Base-by-base conservation (phyloP, 2,888 invertebrate species). In the Asteroscopus sphinx region DNA sequence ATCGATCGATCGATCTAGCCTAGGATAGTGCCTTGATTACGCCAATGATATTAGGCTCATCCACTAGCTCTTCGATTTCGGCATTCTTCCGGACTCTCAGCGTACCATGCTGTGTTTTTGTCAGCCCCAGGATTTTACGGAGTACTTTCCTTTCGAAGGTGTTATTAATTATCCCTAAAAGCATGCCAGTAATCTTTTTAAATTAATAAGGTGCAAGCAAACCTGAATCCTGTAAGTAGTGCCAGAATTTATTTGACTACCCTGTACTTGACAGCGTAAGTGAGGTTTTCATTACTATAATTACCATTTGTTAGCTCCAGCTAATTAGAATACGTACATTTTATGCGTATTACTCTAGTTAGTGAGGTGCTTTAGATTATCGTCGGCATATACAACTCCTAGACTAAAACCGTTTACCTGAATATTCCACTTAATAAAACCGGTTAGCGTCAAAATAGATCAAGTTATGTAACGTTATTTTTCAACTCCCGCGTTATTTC, bases 231-330 rank as follows among this genome's bases (percentile, higher is more conserved):
- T 15, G 33, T 49, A 40, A 52, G 32, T 46, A 39, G 15, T 37
- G 51, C 33, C 13, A 30, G 15, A 42, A 70, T 59, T 73, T 68
- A 73, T 63, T 45, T 25, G 21, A 51, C 40, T 28, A 53, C 36
- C 36, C 26, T 32, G 7, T 21, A 55, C 44, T 55, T 44, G 53
- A 53, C 55, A 25, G 44, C 33, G 0, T 64, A 64, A 52, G 45
- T 54, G 40, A 8, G 46, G 39, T 33, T 62, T 68, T 45, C 45
- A 55, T 73, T 42, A 42, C 37, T 41, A 5, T 68, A 54, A 68
- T 59, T 51, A 48, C 17, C 35, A 53, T 42, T 39, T 49, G 40
- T 69, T 46, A 39, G 15, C 16, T 26, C 28, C 41, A 9, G 21
- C 6, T 65, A 53, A 49, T 53, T 39, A 49, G 45, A 39, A 36